A percentile compares a stretch with the other conserved stretches of the same genome.
Evolutionary conservation across 2,113 vertebrate species (phyloP).

Genomic region (Aphyosemion australe): DNA sequence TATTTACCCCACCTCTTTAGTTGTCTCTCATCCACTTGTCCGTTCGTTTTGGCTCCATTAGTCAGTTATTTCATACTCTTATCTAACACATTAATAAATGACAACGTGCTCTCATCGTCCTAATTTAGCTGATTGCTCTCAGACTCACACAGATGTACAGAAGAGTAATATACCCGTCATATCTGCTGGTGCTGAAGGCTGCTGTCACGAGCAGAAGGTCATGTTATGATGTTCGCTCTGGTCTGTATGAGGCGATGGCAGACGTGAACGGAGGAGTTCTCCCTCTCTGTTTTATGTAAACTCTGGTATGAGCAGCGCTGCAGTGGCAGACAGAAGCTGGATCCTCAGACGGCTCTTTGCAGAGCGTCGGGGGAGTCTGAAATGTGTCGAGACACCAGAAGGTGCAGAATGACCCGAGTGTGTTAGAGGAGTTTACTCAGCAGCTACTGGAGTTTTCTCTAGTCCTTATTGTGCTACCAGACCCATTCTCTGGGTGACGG

Average conservation of each 20-base stretch:
- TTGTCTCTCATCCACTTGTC: too few species aligned
- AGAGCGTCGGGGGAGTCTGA: constrained; percentile 10
- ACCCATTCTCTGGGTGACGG: too few species aligned
- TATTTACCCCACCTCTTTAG: too few species aligned
- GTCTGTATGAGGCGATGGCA: constrained; percentile 52
- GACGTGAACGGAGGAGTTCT: constrained; percentile 36
- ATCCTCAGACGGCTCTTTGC: constrained; percentile 6
- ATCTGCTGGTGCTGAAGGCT: constrained; percentile 67
- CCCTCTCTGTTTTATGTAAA: constrained; percentile 43
- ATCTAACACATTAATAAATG: constrained; percentile 50
- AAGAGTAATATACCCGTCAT: constrained; percentile 49
- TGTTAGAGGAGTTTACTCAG: background rate
- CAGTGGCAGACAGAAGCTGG: constrained; percentile 34
- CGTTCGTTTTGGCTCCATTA: constrained; percentile 11
- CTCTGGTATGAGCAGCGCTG: constrained; percentile 32
- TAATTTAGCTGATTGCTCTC: constrained; percentile 35
- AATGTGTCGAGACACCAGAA: constrained; percentile 25
- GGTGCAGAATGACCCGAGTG: constrained; percentile 14
- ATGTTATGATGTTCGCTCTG: constrained; percentile 43
- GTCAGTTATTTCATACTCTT: constrained; percentile 29
- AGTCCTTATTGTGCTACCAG: background rate
- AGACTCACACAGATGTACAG: constrained; percentile 11
- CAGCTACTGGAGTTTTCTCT: background rate
- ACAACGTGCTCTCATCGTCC: constrained; percentile 50
- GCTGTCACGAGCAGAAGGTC: constrained; percentile 65